Conservation (phyloP, 2,113 vertebrate species). For the Corythaixoides concolor region DNA sequence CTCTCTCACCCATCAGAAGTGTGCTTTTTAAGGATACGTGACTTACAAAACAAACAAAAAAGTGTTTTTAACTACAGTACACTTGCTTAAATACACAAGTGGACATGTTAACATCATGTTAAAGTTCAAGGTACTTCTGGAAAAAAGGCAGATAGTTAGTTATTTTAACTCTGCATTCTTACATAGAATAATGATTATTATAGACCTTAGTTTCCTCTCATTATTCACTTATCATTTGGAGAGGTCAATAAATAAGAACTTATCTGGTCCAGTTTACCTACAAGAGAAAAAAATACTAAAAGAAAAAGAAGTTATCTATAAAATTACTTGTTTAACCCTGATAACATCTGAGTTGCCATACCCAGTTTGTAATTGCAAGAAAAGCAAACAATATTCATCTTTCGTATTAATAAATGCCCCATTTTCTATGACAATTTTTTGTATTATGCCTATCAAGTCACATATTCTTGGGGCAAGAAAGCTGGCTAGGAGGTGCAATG, state of each 20-base stretch:
- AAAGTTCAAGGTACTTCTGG: constrained; percentile 74
- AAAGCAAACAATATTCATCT: constrained; percentile 69
- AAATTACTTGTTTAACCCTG: constrained; percentile 65
- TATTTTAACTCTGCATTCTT: constrained; percentile 61
- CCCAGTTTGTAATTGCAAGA: constrained; percentile 65
- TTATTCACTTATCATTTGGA: constrained; percentile 6
- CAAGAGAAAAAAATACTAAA: constrained; percentile 40
- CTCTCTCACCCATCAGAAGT: constrained; percentile 61
- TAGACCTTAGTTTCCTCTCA: constrained; percentile 51
- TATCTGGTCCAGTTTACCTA: constrained; percentile 67
- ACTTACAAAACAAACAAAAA: constrained; percentile 47
- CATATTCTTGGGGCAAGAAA: constrained; percentile 53
- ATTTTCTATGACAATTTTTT: neutral
- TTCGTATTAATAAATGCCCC: constrained; percentile 51
- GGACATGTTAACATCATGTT: constrained; percentile 61
- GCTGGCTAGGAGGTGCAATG: constrained; percentile 53
- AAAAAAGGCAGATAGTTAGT: constrained; percentile 70
- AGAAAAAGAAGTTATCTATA: constrained; percentile 42
- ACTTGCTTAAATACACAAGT: constrained; percentile 60
- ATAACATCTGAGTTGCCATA: constrained; percentile 66
- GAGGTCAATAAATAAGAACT: constrained; percentile 65
- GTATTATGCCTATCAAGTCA: constrained; percentile 42
- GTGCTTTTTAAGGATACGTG: constrained; percentile 73
- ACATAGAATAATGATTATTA: constrained; percentile 51
- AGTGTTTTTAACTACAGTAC: constrained; percentile 36